Base-by-base conservation (phyloP, 2,113 vertebrate species). In the Ceuthmochares aereus region DNA sequence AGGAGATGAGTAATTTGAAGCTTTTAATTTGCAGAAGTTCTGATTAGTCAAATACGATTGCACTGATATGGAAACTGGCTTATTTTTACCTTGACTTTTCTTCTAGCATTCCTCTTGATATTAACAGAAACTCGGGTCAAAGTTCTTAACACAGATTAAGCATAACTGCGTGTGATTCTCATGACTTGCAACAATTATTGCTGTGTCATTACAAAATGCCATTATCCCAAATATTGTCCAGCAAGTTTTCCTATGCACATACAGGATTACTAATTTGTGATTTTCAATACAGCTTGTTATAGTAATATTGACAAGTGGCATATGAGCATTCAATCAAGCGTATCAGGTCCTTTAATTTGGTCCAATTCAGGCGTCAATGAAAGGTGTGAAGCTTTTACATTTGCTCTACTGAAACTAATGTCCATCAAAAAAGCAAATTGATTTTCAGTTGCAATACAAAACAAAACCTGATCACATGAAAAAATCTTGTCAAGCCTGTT, bases 251-350 rank as follows among this genome's bases (percentile, higher is more conserved):
- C 32, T 43, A 4, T 80, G 74, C 30, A 85, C 55, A 70, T 87
- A 81, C 43, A 47, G 78, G 5, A 9, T 84, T 87, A 79, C 91
- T 85, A 86, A 90, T 90, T 82, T 2, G 8, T 56, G 75, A 87
- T 75, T 92, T 90, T 95, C 75, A 54, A 32, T 84, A 59, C 70
- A 56, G 10, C 47, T 90, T 95, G 56, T 90, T 69, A 89, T 54
- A 90, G 70, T 66, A 37, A 22, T 93, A 81, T 91, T 93, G 90
- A 91, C 89, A 89, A 94, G 73, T 36, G 54, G 62, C 72, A 89
- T 83, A 84, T 84, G 72, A n/a, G 76, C 81, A 86, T 63, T 93
- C 93, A 89, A 92, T 96, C 96, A 96, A 74, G 90, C 55, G 77
- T 80, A 93, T 73, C 59, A 76, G 47, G 84, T 84, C 49, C 63